Evolutionary conservation across 2,888 invertebrate genomes (phyloP).

Genomic region (Catocala nupta): DNA sequence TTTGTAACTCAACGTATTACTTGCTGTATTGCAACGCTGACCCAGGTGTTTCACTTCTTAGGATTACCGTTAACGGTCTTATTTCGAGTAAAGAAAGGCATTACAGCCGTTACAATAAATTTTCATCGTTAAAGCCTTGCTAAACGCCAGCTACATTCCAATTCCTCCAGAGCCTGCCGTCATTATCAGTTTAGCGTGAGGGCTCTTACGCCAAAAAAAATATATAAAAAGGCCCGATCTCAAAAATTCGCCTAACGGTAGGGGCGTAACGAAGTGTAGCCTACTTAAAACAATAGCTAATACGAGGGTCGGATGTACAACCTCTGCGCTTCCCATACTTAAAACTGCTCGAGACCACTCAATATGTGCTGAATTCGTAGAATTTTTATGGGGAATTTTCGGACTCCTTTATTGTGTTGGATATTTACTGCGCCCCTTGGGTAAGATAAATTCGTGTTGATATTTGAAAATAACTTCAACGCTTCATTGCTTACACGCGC

Average conservation of each 20-base stretch:
- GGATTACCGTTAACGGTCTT: constrained; percentile 74
- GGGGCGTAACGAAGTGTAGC: constrained; percentile 85
- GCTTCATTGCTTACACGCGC: constrained; percentile 23
- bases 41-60: constrained; percentile 75
- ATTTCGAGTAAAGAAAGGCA: constrained; percentile 75
- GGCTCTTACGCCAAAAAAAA: constrained; percentile 75
- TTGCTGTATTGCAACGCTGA: constrained; percentile 37
- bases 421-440: constrained; percentile 78
- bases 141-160: constrained; percentile 62
- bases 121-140: constrained; percentile 75
- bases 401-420: constrained; percentile 75
- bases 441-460: constrained; percentile 69
- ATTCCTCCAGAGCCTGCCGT: constrained; percentile 67
- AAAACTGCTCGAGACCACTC: constrained; percentile 77
- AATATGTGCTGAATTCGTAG: constrained; percentile 83
- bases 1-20: constrained; percentile 45
- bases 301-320: constrained; percentile 77
- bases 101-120: constrained; percentile 81
- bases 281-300: constrained; percentile 87
- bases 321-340: constrained; percentile 76
- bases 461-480: constrained; percentile 67
- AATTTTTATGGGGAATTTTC: constrained; percentile 77
- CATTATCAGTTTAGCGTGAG: constrained; percentile 85
- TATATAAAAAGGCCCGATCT: constrained; percentile 74
- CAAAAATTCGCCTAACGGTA: constrained; percentile 76